Conservation (phyloP, 1,140 invertebrate genomes). For the Drosophila pruinosa region DNA sequence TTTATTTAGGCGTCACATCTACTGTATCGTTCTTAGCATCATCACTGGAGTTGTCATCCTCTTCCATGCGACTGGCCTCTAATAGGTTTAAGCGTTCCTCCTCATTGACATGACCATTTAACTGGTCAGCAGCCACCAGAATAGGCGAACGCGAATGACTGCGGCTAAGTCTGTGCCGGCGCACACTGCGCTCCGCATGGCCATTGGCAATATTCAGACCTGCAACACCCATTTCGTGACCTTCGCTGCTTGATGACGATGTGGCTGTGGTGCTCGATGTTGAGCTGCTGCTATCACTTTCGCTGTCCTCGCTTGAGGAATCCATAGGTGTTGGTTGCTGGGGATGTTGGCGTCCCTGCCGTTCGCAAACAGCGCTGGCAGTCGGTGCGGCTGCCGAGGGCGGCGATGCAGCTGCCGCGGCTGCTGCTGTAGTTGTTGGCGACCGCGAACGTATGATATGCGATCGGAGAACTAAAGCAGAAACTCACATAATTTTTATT, state of each 20-base stretch:
- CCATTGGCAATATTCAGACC: constrained; percentile 67
- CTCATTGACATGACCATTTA: constrained; percentile 61
- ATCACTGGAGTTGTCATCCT: constrained; percentile 67
- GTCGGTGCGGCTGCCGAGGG: constrained; percentile 73
- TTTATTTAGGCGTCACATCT: constrained; percentile 35
- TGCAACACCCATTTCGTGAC: constrained; percentile 64
- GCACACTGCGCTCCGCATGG: constrained; percentile 48
- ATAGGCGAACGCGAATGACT: constrained; percentile 57
- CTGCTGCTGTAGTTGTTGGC: constrained; percentile 46
- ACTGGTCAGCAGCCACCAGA: constrained; percentile 16
- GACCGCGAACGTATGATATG: constrained; percentile 68
- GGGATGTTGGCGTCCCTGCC: constrained; percentile 62
- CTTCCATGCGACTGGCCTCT: constrained; percentile 60
- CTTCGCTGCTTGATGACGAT: constrained; percentile 60
- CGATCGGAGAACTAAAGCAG: constrained; percentile 62
- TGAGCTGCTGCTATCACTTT: constrained; percentile 79
- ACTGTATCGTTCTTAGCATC: constrained; percentile 26
- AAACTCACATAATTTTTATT: background rate
- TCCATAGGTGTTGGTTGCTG: constrained; percentile 75
- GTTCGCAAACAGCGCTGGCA: constrained; percentile 57
- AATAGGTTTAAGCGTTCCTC: constrained; percentile 53
- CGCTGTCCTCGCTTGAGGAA: constrained; percentile 79
- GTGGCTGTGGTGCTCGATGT: constrained; percentile 72
- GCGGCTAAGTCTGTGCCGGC: constrained; percentile 29
- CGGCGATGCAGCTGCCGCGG: constrained; percentile 70